phyloP scores from a whole-genome alignment of 2,797 vertebrate species.

The Alfaro cultratus region DNA sequence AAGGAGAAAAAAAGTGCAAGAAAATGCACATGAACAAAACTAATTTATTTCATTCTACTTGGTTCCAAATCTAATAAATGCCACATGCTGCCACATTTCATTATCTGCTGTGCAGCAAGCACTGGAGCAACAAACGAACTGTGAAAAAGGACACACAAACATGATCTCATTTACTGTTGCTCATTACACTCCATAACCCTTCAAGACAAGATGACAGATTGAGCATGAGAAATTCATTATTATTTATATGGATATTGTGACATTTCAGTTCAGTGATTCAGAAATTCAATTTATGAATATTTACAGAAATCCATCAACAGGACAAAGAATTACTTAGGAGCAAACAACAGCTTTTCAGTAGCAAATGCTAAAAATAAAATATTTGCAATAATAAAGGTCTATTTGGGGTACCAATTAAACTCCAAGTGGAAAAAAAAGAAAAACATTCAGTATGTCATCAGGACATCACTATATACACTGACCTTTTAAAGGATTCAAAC shows the following conservation, averaged over 20 bases:
- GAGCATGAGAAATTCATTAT: not conserved
- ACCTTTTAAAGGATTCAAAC: not conserved
- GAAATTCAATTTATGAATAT: slow-evolving; percentile 29
- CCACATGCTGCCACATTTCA: slow-evolving; percentile 4
- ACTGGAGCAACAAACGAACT: slow-evolving; percentile 12
- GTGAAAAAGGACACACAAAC: slow-evolving; percentile 13
- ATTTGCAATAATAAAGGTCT: slow-evolving; percentile 3
- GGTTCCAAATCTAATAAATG: slow-evolving; percentile 4
- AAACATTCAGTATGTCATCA: slow-evolving; percentile 11
- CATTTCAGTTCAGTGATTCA: slow-evolving; percentile 31
- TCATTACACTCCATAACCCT: slow-evolving; percentile 9
- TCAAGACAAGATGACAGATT: slow-evolving; percentile 11
- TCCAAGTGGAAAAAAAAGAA: not conserved
- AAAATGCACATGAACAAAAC: not conserved
- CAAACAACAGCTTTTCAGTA: slow-evolving; percentile 24
- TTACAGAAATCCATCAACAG: slow-evolving; percentile 19
- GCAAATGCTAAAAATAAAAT: slow-evolving; percentile 10
- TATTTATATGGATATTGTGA: slow-evolving; percentile 25
- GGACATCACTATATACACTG: slow-evolving; percentile 1
- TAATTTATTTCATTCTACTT: slow-evolving; percentile 11
- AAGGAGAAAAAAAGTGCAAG: slow-evolving; percentile 6
- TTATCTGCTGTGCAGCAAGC: not conserved
- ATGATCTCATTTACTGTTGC: not conserved
- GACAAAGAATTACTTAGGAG: slow-evolving; percentile 15
- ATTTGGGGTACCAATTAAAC: slow-evolving; percentile 17